Evolutionary conservation across 2,888 invertebrate genomes (phyloP).

Genomic region (Bombylius discolor): DNA sequence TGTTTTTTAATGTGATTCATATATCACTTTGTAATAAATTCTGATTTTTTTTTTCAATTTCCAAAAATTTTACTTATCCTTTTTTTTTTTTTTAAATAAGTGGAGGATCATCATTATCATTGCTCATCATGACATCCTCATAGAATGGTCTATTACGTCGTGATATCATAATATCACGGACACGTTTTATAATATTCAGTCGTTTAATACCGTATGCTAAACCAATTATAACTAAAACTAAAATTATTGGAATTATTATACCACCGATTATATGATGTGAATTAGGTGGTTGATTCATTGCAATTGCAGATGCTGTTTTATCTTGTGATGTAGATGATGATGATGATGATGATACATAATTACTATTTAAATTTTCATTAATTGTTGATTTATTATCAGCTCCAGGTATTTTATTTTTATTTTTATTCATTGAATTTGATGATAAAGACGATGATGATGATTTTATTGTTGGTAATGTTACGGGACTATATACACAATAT

Average conservation of each 20-base stretch:
- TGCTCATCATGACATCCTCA: slow-evolving; percentile 22
- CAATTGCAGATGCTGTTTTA: slow-evolving; percentile 7
- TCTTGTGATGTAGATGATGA: background rate
- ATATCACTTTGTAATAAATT: no score
- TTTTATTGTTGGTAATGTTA: background rate
- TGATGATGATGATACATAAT: background rate
- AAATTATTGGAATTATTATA: slow-evolving; percentile 19
- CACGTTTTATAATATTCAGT: slow-evolving; percentile 17
- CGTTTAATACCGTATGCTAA: slow-evolving; percentile 17
- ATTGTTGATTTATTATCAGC: background rate
- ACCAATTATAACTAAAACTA: slow-evolving; percentile 18
- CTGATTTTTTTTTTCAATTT: no score
- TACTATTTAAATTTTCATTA: background rate
- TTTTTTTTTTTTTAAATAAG: slow-evolving; percentile 15
- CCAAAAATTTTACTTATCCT: no score
- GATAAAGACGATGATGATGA: background rate
- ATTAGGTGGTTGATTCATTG: slow-evolving; percentile 11
- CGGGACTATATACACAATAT: slow-evolving; percentile 7
- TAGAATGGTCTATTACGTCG: slow-evolving; percentile 20
- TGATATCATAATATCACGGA: slow-evolving; percentile 17
- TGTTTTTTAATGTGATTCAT: no score
- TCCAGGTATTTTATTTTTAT: background rate
- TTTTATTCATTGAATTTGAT: background rate
- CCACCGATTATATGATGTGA: slow-evolving; percentile 20
- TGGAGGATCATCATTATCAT: slow-evolving; percentile 21